These are phyloP conservation scores for Haplochromis burtoni DNA, from an alignment of 2,113 vertebrate species.

Conservation along the genomic window DNA sequence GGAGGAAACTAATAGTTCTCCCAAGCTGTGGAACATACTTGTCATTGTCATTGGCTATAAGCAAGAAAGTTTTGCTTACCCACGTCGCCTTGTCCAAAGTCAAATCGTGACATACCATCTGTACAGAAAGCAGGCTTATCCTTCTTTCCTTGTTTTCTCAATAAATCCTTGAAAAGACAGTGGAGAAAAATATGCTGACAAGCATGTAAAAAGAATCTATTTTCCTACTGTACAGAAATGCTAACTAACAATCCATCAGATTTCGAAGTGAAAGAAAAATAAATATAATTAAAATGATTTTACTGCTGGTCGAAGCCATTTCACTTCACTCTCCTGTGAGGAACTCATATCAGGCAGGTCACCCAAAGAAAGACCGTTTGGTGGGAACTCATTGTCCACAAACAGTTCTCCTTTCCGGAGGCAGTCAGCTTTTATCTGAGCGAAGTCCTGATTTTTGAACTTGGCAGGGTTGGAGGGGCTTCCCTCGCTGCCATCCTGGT, in stretches of 20 bases:
- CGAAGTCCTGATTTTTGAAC: slow-evolving; percentile 24
- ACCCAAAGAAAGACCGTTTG: neutral
- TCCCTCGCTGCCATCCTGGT: slow-evolving; percentile 4
- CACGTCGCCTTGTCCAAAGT: slow-evolving; percentile 9
- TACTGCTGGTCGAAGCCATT: slow-evolving; percentile 37
- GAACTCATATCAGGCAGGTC: neutral
- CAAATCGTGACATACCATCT: slow-evolving; percentile 20
- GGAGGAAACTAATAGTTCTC: neutral
- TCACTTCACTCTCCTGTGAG: neutral
- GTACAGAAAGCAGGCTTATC: neutral
- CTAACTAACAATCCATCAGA: neutral
- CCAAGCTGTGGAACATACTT: neutral
- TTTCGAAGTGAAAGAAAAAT: neutral
- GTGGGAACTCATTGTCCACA: slow-evolving; percentile 30
- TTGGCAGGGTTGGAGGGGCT: slow-evolving; percentile 25
- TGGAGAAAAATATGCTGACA: neutral
- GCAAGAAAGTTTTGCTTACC: neutral
- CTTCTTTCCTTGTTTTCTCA: neutral
- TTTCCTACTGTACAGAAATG: neutral
- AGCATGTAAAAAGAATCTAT: neutral
- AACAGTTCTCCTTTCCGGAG: neutral
- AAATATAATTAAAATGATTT: neutral
- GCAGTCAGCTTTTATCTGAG: neutral
- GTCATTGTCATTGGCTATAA: neutral
- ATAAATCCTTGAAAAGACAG: neutral